Evolutionary conservation across 2,797 vertebrate genomes (phyloP), one percentile per base, ranked within the genome.

Genomic region (Emys orbicularis): DNA sequence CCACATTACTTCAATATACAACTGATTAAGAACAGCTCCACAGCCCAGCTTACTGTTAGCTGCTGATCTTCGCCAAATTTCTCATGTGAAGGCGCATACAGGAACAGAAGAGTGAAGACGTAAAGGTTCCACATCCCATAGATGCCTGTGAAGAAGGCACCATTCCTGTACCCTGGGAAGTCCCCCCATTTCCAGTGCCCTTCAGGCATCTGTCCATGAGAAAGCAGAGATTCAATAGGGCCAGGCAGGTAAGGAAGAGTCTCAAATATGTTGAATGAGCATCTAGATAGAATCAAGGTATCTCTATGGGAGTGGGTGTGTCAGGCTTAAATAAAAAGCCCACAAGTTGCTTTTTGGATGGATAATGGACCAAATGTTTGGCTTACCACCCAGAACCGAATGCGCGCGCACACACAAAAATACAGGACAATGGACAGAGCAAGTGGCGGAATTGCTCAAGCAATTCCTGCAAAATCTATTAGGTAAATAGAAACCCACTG

Each of bases 41-140:
- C 12, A 82, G 41, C 6, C 49, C 50, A 82, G 54, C 97, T 98
- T 97, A 98, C 99, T 99, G 3, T 98, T 99, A 4, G 99, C 15
- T 59, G 99, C 77, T 99, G 99, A 81, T 99, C 99, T 0, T 99
- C 99, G 8, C 99, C 99, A 0, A 99, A 99, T 87, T 99, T 98
- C 97, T 99, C 99, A 98, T 99, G 99, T 2, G 99, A 99, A 0
- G 99, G 99, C 0, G 99, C 99, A 0, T 99, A 99, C 34, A 99
- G 98, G 98, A 99, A 99, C 99, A 99, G 99, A 97, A 99, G 98
- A 79, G 99, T 99, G 0, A 99, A 99, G 89, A 99, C 99, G 2
- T 99, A 99, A 54, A 99, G 99, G 97, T 99, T 99, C 99, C 99
- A 99, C 99, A 99, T 99, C 77, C 99, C 99, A 0, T 99, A 99